Evolutionary conservation across 1,140 invertebrate species (phyloP), one percentile per base, ranked within the genome.

Genomic region (Sogatella furcifera): DNA sequence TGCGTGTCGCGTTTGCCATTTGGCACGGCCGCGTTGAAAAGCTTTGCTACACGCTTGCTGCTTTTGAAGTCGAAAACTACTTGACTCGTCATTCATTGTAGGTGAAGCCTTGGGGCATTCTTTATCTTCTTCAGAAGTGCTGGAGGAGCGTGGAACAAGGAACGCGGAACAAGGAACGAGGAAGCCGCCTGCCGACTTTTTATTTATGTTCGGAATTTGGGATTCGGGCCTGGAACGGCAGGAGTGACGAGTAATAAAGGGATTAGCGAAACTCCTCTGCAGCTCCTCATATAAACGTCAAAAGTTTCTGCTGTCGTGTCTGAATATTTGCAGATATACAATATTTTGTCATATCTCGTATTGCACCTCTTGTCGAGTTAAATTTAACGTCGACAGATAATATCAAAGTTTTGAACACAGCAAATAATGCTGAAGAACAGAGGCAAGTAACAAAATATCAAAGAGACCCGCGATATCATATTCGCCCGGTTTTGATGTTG

Each of bases 291-390:
- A 49, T 49, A 49, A 49, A 49, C 46, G 46, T 49, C 46, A 49
- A 49, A 49, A 49, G 46, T 49, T 49, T 38, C 34, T 49, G 14
- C 46, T 49, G 21, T 22, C 46, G 15, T 49, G 46, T 22, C 15
- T 49, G 46, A 49, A 49, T 49, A 49, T 49, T 49, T 49, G 46
- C 46, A 49, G 46, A 49, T 49, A 49, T 49, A 49, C 46, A 49
- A 49, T 49, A 49, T 49, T 49, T 49, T 49, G 46, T 49, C 46
- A 22, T 17, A 49, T 49, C 15, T 49, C 46, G 46, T 49, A 49
- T 49, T 49, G 46, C 46, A 49, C 46, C 46, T 49, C 46, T 19
- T 49, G 46, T 49, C 46, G 21, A 49, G 46, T 49, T 49, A 49
- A 49, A 49, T 49, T 49, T 49, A 49, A 49, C 21, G 46, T 49